Evolutionary conservation across 2,888 invertebrate genomes (phyloP), one percentile per base, ranked within the genome.

Genomic region (Harmothoe impar): DNA sequence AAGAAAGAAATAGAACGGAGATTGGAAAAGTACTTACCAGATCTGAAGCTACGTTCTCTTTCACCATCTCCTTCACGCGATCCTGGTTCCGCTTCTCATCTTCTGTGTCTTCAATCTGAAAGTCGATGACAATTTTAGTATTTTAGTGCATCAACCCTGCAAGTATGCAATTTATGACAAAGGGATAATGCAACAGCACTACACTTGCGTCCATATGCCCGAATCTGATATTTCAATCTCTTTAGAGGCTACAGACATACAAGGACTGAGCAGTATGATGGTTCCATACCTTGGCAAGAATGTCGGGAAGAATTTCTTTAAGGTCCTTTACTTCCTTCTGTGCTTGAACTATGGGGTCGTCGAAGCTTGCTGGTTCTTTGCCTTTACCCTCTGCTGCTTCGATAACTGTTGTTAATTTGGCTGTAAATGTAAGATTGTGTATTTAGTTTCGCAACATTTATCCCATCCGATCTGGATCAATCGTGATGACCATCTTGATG

Each of bases 271-370:
- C n/a, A n/a, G n/a, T n/a, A n/a, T n/a, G n/a, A n/a, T n/a, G 77
- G 5, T 29, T 5, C 0, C 77, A 5, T 91, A 99, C 98, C 96
- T 98, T 99, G 92, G 98, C 98, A 93, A 97, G 97, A 68, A 99
- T 98, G 94, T 99, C 99, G 0, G 98, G 98, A 68, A 98, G 96
- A 0, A 99, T 96, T 92, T 97, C 97, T 93, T 97, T 97, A 90
- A 99, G 96, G 94, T 99, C 98, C 92, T 97, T 97, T 86, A 99
- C 97, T 95, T 99, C 98, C 0, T 97, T 97, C 91, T 97, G 97
- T 7, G 97, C 96, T 0, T 97, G 96, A 92, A 97, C 97, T 90
- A 96, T 96, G 0, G 97, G 97, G 93, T 97, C 91, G 96, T 95
- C 94, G 33, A 52, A 88, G 43, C 90, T 91, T 23, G 54, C 89